These are phyloP conservation scores for Dromiciops gliroides DNA, from an alignment of 2,113 vertebrate genomes.

Conservation along the genomic window DNA sequence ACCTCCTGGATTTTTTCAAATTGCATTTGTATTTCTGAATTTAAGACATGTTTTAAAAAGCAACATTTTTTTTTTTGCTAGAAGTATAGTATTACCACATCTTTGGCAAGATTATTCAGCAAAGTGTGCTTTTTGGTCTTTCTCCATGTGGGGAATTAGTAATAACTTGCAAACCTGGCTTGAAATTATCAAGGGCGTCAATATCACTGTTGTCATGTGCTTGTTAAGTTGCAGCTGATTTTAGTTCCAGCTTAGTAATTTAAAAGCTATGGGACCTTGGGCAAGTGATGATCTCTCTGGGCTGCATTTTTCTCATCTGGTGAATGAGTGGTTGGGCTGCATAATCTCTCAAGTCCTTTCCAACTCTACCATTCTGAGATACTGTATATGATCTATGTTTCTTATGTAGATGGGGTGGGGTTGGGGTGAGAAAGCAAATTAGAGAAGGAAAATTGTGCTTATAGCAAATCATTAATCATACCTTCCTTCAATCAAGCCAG, in stretches of 20 bases:
- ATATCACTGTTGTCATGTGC: slow-evolving; percentile 33
- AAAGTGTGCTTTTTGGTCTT: slow-evolving; percentile 19
- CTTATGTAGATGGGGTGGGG: neutral
- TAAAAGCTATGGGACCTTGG: neutral
- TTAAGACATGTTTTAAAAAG: slow-evolving; percentile 65
- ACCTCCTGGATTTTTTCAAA: slow-evolving; percentile 40
- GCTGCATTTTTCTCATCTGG: slow-evolving; percentile 19
- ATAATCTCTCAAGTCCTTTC: neutral
- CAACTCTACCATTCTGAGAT: neutral
- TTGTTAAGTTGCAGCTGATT: slow-evolving; percentile 20
- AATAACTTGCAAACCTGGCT: slow-evolving; percentile 42
- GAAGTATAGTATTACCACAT: slow-evolving; percentile 50
- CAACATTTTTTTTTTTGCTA: slow-evolving; percentile 4
- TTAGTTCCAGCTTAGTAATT: neutral
- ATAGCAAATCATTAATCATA: slow-evolving; percentile 9
- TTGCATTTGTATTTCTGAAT: neutral
- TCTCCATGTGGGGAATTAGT: slow-evolving; percentile 23
- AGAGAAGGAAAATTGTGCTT: neutral
- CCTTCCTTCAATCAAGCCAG: neutral
- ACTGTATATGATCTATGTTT: neutral
- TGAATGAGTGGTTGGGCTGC: neutral
- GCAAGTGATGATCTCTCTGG: neutral
- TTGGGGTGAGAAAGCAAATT: neutral
- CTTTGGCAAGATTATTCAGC: slow-evolving; percentile 32
- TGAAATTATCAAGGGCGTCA: slow-evolving; percentile 19